A percentile compares a stretch with the other conserved stretches of the same genome.
Evolutionary conservation across 92 coral and sea anemone genomes (phyloP).

Genomic region (Phymanthus crucifer): DNA sequence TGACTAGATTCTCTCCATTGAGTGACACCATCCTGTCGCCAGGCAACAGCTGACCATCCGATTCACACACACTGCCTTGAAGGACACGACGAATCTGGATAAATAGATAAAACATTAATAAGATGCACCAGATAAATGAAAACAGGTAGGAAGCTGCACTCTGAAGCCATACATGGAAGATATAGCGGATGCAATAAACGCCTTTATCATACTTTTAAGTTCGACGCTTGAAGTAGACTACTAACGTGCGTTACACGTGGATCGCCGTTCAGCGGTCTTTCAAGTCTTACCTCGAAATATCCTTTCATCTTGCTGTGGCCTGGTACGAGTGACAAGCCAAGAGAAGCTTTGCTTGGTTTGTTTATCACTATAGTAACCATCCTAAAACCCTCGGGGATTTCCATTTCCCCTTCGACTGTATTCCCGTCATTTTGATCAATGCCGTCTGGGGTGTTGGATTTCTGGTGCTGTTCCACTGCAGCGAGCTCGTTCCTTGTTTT

Average conservation of each 20-base stretch:
- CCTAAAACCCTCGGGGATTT: constrained; percentile 66
- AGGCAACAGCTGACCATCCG: constrained; percentile 70
- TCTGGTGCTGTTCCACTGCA: neutral
- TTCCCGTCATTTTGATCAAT: neutral
- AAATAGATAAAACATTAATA: neutral
- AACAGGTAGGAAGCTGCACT: no score
- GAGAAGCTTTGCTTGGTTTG: constrained; percentile 66
- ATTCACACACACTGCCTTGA: constrained; percentile 84
- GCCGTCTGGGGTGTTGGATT: neutral
- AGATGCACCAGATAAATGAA: neutral
- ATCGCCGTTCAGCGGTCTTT: no score
- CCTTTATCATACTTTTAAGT: no score
- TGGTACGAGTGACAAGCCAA: constrained; percentile 90
- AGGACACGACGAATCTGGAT: constrained; percentile 87
- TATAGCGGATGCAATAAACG: no score
- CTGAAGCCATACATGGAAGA: no score
- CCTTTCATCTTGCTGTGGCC: constrained; percentile 77
- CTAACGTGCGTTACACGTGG: no score
- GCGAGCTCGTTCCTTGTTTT: constrained; percentile 9
- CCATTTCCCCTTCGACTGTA: constrained; percentile 1
- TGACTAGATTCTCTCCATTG: constrained; percentile 70
- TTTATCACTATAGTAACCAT: constrained; percentile 57
- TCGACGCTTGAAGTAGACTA: no score
- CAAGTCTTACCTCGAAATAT: constrained; percentile 73
- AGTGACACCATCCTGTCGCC: constrained; percentile 88